Conservation (phyloP, 2,888 invertebrate genomes). For the Octodonta nipae region DNA sequence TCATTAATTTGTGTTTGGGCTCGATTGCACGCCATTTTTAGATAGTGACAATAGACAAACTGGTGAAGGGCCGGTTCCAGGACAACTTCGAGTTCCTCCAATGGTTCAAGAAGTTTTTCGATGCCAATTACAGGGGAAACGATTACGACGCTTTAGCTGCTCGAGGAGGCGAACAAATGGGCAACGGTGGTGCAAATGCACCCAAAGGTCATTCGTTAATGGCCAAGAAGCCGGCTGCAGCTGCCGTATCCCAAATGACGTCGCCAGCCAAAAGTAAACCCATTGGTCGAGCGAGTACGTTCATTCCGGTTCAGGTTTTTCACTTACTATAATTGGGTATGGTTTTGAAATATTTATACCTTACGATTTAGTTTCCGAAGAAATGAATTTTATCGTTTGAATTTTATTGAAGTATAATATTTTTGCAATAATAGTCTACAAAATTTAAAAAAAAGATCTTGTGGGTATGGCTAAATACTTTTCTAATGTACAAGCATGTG, state of each 20-base stretch:
- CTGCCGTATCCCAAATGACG: constrained; percentile 3
- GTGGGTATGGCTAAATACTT: no score
- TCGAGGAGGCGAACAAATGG: constrained; percentile 76
- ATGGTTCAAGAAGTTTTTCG: constrained; percentile 99
- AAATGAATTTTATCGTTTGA: no score
- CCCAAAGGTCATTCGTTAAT: constrained; percentile 40
- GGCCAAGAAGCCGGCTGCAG: constrained; percentile 32
- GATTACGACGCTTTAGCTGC: constrained; percentile 84
- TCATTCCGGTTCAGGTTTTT: no score
- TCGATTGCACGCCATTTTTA: constrained; percentile 32
- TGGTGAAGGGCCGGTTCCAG: constrained; percentile 97
- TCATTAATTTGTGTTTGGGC: not conserved
- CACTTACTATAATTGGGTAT: no score
- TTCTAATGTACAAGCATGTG: no score
- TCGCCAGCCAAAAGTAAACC: constrained; percentile 20
- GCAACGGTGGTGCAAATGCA: constrained; percentile 52
- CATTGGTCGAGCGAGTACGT: constrained; percentile 29
- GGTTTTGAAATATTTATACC: no score
- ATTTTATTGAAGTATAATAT: no score
- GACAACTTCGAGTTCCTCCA: constrained; percentile 99
- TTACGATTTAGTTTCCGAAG: no score
- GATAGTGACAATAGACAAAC: constrained; percentile 84
- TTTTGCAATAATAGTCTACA: no score
- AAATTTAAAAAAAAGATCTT: no score
- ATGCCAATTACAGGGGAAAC: constrained; percentile 91